Conservation (phyloP, 2,797 vertebrate genomes). For the Decapterus maruadsi region DNA sequence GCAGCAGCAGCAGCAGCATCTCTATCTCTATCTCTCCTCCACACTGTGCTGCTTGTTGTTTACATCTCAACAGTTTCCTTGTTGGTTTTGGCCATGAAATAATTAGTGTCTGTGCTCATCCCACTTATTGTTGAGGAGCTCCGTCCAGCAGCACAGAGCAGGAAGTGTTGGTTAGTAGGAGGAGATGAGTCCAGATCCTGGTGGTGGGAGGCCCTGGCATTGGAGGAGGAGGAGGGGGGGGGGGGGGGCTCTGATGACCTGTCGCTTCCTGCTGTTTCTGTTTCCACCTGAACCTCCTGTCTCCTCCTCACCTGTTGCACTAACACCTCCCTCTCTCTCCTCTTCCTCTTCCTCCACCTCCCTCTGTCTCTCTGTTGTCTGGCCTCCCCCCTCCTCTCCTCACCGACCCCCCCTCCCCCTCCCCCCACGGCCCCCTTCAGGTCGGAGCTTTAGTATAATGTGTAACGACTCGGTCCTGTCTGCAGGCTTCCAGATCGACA, state of each 20-base stretch:
- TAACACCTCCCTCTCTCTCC: slow-evolving; percentile 65
- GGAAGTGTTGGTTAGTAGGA: too few species aligned
- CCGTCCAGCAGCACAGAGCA: too few species aligned
- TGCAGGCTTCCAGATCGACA: slow-evolving; percentile 99
- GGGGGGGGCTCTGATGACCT: too few species aligned
- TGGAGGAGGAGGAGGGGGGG: too few species aligned
- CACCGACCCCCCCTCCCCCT: background rate
- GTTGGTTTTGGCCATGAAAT: background rate
- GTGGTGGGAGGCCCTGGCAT: too few species aligned
- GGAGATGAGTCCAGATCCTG: too few species aligned
- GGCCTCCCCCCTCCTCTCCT: slow-evolving; percentile 30
- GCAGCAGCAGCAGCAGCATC: too few species aligned
- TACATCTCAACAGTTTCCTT: slow-evolving; percentile 12
- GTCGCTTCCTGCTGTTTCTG: background rate
- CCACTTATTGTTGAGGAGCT: background rate
- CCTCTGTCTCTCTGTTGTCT: slow-evolving; percentile 66
- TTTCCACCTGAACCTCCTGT: slow-evolving; percentile 34
- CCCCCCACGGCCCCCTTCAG: slow-evolving; percentile 80
- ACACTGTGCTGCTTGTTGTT: background rate
- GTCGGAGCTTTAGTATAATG: slow-evolving; percentile 95
- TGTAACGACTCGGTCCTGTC: slow-evolving; percentile 97
- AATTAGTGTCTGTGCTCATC: slow-evolving; percentile 2
- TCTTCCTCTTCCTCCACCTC: slow-evolving; percentile 28
- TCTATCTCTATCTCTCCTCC: too few species aligned
- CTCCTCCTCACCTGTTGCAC: slow-evolving; percentile 40